A percentile compares a stretch with the other conserved stretches of the same genome.
phyloP scores from a whole-genome alignment of 2,113 vertebrate genomes.

The Epinephelus lanceolatus region DNA sequence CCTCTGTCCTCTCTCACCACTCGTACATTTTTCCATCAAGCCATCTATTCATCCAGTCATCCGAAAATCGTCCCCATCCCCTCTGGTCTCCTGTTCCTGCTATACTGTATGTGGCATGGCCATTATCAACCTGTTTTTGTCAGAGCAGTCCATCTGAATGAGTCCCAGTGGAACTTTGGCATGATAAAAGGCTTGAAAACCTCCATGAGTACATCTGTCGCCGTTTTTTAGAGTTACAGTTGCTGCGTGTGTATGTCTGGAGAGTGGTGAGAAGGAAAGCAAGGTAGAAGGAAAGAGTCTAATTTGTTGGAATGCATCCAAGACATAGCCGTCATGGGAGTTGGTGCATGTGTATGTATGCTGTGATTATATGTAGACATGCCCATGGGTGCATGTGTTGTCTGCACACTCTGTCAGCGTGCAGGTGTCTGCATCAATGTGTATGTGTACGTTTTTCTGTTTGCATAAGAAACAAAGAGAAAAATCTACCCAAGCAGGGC shows the following conservation, averaged over 20 bases:
- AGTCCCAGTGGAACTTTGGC: slow-evolving; percentile 47
- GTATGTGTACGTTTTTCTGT: background rate
- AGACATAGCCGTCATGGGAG: slow-evolving; percentile 15
- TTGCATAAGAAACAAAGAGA: background rate
- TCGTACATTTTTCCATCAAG: slow-evolving; percentile 31
- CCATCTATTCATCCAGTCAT: slow-evolving; percentile 29
- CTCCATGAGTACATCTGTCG: slow-evolving; percentile 37
- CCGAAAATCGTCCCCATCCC: background rate
- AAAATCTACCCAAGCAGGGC: background rate
- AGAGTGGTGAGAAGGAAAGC: slow-evolving; percentile 4
- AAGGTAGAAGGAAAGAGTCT: slow-evolving; percentile 1
- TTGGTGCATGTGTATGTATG: slow-evolving; percentile 7
- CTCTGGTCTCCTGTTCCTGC: slow-evolving; percentile 12
- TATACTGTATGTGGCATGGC: slow-evolving; percentile 1
- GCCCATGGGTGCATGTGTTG: background rate
- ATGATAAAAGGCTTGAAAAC: slow-evolving; percentile 43
- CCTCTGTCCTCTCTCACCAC: slow-evolving; percentile 30
- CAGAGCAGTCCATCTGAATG: slow-evolving; percentile 29
- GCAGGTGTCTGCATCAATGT: background rate
- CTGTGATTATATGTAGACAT: slow-evolving; percentile 18
- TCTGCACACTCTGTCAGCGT: background rate
- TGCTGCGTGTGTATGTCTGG: background rate
- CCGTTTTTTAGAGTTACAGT: slow-evolving; percentile 14
- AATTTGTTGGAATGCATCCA: slow-evolving; percentile 30
- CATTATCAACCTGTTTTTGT: slow-evolving; percentile 62